phyloP scores from a whole-genome alignment of 2,797 vertebrate species.

The Pangasius larnaudii region DNA sequence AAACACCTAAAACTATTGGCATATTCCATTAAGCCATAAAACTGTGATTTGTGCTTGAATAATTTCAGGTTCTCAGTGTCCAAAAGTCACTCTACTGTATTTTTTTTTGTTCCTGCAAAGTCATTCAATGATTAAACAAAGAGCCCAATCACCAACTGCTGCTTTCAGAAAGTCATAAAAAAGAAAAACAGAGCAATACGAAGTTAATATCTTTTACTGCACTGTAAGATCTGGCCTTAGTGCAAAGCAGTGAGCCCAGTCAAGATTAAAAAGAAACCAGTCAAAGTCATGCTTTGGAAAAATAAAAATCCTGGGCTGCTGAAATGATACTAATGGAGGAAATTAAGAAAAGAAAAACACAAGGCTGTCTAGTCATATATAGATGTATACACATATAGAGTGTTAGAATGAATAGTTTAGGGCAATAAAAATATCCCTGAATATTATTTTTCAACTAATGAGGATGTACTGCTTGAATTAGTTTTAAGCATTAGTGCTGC shows the following conservation, averaged over 20 bases:
- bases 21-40: constrained; percentile 16
- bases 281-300: not conserved
- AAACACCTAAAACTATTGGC: not conserved
- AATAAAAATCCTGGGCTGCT: not conserved
- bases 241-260: not conserved
- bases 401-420: not conserved
- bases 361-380: constrained; percentile 2
- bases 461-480: constrained; percentile 20
- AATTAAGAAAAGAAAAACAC: not conserved
- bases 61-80: not conserved
- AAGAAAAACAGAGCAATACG: constrained; percentile 7
- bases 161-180: constrained; percentile 11
- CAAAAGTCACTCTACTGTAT: not conserved
- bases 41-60: not conserved
- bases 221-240: constrained; percentile 19
- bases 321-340: constrained; percentile 14
- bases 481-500: constrained; percentile 1
- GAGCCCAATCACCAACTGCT: not conserved
- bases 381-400: not conserved
- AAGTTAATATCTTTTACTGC: constrained; percentile 28
- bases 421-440: not conserved
- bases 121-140: constrained; percentile 16
- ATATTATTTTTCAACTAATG: constrained; percentile 9
- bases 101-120: not conserved
- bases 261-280: constrained; percentile 21